Conservation (phyloP, 2,888 invertebrate genomes). For the Phyllotreta striolata region DNA sequence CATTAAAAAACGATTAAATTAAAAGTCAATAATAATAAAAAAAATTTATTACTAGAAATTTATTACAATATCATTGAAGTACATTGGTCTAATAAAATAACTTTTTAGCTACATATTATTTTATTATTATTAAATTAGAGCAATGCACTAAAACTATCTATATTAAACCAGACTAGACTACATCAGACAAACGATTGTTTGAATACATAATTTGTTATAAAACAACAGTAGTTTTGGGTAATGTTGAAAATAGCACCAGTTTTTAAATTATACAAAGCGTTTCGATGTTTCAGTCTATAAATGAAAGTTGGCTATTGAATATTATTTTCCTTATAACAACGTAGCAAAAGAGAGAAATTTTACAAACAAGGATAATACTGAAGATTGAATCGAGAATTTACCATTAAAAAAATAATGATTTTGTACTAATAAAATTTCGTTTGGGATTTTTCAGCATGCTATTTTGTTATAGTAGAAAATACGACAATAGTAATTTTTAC, state of each 20-base stretch:
- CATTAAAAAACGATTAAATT: neutral
- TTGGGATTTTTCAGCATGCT: neutral
- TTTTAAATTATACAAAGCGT: conserved; percentile 44
- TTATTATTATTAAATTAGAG: neutral
- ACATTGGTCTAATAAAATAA: conserved; percentile 3
- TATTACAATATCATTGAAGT: conserved; percentile 11
- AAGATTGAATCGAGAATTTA: neutral
- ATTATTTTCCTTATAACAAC: neutral
- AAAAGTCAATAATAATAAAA: neutral
- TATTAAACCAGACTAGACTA: conserved; percentile 20
- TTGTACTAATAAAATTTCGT: no score
- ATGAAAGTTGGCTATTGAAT: conserved; percentile 34
- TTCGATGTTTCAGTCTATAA: conserved; percentile 46
- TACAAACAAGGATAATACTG: neutral
- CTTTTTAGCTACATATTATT: neutral
- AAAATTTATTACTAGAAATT: conserved; percentile 18
- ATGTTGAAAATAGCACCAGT: conserved; percentile 49
- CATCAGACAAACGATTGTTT: conserved; percentile 18
- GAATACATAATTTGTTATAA: conserved; percentile 24
- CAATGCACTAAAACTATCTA: neutral
- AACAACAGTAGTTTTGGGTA: conserved; percentile 35
- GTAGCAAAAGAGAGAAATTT: neutral
- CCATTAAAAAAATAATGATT: neutral
- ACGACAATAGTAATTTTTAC: conserved; percentile 2
- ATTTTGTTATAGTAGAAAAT: conserved; percentile 5